These are phyloP conservation scores for Xenops minutus DNA, from an alignment of 2,797 vertebrate species.

Conservation along the genomic window DNA sequence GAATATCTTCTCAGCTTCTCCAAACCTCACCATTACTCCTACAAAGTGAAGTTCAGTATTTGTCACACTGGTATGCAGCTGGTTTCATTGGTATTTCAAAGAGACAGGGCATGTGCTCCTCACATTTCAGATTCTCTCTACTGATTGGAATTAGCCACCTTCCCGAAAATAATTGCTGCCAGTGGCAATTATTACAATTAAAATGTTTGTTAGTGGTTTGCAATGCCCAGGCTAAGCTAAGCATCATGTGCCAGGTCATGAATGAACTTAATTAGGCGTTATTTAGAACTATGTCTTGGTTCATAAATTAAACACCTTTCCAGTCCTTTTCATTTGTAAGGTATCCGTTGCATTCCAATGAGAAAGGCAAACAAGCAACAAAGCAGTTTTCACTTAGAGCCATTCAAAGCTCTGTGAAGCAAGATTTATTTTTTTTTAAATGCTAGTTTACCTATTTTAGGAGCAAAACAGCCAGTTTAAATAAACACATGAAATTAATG, in stretches of 20 bases:
- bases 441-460: neutral
- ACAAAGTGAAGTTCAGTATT: neutral
- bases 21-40: accelerated
- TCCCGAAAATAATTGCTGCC: conserved; percentile 22
- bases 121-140: neutral
- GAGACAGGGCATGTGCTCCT: neutral
- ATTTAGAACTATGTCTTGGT: conserved; percentile 16
- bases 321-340: neutral
- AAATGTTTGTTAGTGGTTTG: conserved; percentile 24
- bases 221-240: neutral
- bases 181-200: conserved; percentile 22
- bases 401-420: neutral
- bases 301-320: conserved; percentile 49
- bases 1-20: neutral
- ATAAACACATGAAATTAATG: conserved; percentile 14
- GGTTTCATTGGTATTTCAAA: neutral
- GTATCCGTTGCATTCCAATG: conserved; percentile 4
- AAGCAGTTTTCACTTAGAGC: neutral
- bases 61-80: neutral
- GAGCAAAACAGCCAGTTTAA: neutral
- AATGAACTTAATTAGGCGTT: conserved; percentile 30
- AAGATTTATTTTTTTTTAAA: neutral
- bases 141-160: neutral
- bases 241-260: neutral
- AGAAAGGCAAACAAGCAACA: neutral